Evolutionary conservation across 2,797 vertebrate species (phyloP), one percentile per base, ranked within the genome.

Genomic region (Dryobates pubescens): DNA sequence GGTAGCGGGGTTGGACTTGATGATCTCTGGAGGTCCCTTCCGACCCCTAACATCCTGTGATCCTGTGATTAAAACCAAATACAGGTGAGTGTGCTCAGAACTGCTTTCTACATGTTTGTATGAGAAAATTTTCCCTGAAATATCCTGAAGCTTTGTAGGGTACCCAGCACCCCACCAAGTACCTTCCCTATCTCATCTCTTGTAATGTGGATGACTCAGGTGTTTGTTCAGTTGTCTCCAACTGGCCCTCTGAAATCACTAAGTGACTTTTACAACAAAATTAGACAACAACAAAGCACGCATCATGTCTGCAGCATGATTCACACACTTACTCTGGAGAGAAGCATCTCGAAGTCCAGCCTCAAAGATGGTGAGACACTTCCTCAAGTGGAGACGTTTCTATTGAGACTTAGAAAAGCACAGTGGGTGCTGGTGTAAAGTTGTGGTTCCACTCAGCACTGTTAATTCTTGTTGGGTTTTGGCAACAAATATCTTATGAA

Each of bases 181-280:
- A 65, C 29, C 12, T 57, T 62, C 86, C 10, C 15, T 7, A 20
- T 26, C 20, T 89, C 58, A 51, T 18, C 19, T 36, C 70, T 86
- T 72, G 16, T 26, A 65, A 69, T 51, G n/a, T 34, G 61, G 23
- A 29, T 93, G 88, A 89, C 49, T 88, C 80, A 82, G n/a, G 6
- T 88, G 43, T 89, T 88, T 93, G 19, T 51, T 62, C 36, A 22
- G 56, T 34, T 65, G 34, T 59, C 23, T 83, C 32, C 29, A 83
- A 7, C 6, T 6, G 65, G 10, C n/a, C 26, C 19, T 36, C 47
- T 54, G 62, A 78, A 74, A 85, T n/a, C 51, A 65, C 8, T 22
- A 20, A 49, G 70, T 58, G 17, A 70, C 29, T 85, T 88, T 24
- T 71, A 65, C 13, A 78, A 16, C 13, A 92, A 69, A 73, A 86